Conservation (phyloP, 2,797 vertebrate genomes). For the Phataginus tricuspis region DNA sequence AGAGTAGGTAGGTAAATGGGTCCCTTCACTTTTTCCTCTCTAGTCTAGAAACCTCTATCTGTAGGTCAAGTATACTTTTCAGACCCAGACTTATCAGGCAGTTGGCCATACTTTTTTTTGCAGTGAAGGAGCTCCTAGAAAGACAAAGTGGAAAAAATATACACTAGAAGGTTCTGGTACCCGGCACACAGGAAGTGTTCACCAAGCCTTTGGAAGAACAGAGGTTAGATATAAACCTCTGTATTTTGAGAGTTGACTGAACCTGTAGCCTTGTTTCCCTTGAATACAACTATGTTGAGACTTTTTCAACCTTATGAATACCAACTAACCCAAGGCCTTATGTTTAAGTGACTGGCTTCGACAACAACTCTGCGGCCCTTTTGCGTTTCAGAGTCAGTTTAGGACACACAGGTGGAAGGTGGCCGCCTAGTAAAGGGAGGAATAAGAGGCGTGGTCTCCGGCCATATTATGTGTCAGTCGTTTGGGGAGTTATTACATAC, state of each 20-base stretch:
- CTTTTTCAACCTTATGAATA: neutral
- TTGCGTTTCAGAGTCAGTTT: neutral
- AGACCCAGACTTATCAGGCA: neutral
- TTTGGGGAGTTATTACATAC: neutral
- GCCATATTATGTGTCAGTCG: neutral
- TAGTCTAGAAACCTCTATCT: neutral
- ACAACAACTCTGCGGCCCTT: neutral
- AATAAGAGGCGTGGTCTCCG: neutral
- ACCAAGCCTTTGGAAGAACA: neutral
- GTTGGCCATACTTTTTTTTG: neutral
- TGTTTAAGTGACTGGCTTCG: neutral
- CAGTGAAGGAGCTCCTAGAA: neutral
- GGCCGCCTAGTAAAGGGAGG: neutral
- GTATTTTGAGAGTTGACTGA: neutral
- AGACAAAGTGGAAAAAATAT: neutral
- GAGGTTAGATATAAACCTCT: neutral
- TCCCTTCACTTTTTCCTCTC: neutral
- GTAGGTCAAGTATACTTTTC: neutral
- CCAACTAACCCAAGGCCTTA: neutral
- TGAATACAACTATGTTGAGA: neutral
- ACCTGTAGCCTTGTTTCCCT: neutral
- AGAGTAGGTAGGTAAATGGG: rapidly evolving
- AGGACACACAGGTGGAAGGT: neutral
- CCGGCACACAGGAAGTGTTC: neutral
- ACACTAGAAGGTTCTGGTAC: neutral